A percentile compares a stretch with the other conserved stretches of the same genome.
phyloP scores from a whole-genome alignment of 2,797 vertebrate genomes.

The Notoglanidium macrostoma region DNA sequence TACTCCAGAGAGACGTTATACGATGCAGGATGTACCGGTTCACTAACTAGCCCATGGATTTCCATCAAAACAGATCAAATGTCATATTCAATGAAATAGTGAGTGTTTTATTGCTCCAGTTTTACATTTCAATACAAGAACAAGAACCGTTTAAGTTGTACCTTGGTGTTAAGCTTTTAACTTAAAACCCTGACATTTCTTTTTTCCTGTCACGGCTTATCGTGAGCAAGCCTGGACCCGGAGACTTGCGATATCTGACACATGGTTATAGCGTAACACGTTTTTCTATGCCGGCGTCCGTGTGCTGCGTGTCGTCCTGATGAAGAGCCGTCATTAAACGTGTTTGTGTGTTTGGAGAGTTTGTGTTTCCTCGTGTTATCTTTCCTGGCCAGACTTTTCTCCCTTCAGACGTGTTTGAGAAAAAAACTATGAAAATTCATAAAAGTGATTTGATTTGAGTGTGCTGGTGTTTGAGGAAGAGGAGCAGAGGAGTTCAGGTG shows the following conservation, averaged over 20 bases:
- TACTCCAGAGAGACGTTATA: neutral
- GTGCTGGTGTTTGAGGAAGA: constrained; percentile 32
- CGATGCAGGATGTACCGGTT: too few species aligned
- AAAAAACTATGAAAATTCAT: neutral
- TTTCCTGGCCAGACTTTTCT: constrained; percentile 28
- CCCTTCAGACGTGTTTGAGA: neutral
- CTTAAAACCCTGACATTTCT: neutral
- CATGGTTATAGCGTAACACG: neutral
- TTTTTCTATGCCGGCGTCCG: neutral
- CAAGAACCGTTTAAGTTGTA: neutral
- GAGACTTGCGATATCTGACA: neutral
- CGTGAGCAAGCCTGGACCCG: neutral
- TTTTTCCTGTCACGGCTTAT: neutral
- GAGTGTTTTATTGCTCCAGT: neutral
- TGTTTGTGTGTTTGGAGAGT: neutral
- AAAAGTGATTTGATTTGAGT: constrained; percentile 4
- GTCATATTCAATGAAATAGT: neutral
- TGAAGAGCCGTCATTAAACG: constrained; percentile 21
- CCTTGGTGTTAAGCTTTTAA: neutral
- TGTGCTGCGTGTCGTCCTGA: constrained; percentile 26
- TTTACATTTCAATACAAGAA: neutral
- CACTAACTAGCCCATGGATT: neutral
- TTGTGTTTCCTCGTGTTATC: constrained; percentile 31
- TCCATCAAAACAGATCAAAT: neutral
- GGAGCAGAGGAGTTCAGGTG: constrained; percentile 20